Conservation (phyloP, 2,113 vertebrate species). For the Dipodomys stephensi region DNA sequence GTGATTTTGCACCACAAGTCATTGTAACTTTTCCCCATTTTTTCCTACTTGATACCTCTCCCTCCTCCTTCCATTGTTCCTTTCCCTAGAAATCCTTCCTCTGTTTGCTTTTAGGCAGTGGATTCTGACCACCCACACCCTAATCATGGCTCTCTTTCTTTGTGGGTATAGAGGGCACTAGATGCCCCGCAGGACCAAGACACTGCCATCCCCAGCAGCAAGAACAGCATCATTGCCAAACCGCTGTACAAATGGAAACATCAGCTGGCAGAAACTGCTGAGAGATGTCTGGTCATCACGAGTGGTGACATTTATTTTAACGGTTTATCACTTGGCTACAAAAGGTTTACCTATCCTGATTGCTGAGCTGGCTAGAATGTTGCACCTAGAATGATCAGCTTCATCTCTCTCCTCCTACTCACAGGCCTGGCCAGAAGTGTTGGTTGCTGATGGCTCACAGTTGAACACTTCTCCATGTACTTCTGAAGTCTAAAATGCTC, state of each 20-base stretch:
- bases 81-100: conserved; percentile 15
- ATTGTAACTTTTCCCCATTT: not conserved
- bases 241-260: not conserved
- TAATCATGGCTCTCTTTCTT: not conserved
- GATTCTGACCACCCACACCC: not conserved
- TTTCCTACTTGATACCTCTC: not conserved
- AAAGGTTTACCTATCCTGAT: not conserved
- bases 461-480: not conserved
- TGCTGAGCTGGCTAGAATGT: not conserved
- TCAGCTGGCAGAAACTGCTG: not conserved
- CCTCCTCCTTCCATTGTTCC: not conserved
- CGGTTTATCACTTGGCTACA: not conserved
- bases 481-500: not conserved
- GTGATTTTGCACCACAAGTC: not conserved
- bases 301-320: not conserved
- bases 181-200: not conserved
- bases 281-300: not conserved
- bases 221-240: fast-evolving
- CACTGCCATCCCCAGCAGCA: not conserved
- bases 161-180: not conserved
- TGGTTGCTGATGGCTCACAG: not conserved
- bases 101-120: not conserved
- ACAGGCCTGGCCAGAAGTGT: not conserved
- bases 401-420: not conserved
- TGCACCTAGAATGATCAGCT: not conserved